phyloP scores from a whole-genome alignment of 2,888 invertebrate species.

The Acanthosepion lycidas region DNA sequence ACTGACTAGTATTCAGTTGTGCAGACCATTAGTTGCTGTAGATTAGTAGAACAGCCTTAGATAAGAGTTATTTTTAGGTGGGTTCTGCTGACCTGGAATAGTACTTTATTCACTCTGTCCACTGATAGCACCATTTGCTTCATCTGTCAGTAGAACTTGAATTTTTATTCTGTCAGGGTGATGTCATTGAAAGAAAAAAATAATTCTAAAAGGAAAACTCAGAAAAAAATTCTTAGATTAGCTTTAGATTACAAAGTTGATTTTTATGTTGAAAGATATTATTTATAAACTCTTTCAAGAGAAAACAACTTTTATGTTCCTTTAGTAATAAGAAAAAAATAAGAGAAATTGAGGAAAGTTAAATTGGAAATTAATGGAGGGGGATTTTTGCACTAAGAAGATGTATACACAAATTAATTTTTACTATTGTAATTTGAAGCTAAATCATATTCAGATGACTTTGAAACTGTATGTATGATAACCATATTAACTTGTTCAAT shows the following conservation, averaged over 20 bases:
- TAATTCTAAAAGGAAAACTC: neutral
- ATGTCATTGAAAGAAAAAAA: neutral
- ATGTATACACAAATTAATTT: too few relatives aligned
- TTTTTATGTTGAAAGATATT: neutral
- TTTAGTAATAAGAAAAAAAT: neutral
- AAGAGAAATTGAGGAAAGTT: neutral
- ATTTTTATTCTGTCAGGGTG: neutral
- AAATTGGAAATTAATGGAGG: neutral
- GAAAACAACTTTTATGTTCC: neutral
- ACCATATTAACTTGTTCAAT: too few relatives aligned
- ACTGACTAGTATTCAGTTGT: neutral
- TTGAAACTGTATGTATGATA: too few relatives aligned
- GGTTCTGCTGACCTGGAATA: slow-evolving; percentile 33
- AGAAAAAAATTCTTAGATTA: neutral
- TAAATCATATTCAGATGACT: too few relatives aligned
- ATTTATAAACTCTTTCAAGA: neutral
- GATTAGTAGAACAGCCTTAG: slow-evolving; percentile 33
- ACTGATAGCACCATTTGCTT: neutral
- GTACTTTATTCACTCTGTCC: neutral
- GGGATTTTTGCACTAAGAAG: neutral
- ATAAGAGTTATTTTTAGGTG: slow-evolving; percentile 33
- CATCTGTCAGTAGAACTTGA: neutral
- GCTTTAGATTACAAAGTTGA: neutral
- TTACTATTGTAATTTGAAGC: too few relatives aligned
- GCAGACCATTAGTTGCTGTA: slow-evolving; percentile 2